phyloP scores from a whole-genome alignment of 2,113 vertebrate genomes.

The Pelecanoides urinatrix region DNA sequence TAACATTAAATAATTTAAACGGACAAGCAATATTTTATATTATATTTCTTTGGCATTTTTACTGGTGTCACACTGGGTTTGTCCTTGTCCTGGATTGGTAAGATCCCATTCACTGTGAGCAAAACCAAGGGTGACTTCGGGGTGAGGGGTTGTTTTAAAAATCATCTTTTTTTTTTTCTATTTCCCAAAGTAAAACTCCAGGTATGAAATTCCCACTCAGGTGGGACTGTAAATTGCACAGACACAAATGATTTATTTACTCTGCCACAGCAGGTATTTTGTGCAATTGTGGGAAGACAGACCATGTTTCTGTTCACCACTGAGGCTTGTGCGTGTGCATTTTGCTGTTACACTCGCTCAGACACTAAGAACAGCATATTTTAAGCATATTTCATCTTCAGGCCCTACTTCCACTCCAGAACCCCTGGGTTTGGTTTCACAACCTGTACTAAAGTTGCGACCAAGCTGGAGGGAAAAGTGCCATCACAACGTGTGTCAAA shows the following conservation, averaged over 20 bases:
- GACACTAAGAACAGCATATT: not conserved
- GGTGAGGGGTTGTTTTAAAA: not conserved
- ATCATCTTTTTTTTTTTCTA: accelerated
- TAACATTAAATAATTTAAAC: conserved; percentile 48
- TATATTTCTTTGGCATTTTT: conserved; percentile 37
- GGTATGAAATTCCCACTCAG: not conserved
- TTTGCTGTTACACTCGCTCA: not conserved
- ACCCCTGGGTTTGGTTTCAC: not conserved
- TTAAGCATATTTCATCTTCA: not conserved
- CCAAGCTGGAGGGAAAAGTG: not conserved
- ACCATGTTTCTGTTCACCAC: not conserved
- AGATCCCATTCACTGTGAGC: not conserved
- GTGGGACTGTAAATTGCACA: not conserved
- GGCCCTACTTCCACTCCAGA: not conserved
- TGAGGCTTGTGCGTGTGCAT: not conserved
- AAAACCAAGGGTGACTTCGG: not conserved
- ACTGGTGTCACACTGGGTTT: conserved; percentile 11
- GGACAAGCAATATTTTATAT: conserved; percentile 52
- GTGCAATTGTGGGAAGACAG: not conserved
- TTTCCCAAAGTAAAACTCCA: not conserved
- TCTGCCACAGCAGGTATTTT: not conserved
- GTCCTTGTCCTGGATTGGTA: conserved; percentile 15
- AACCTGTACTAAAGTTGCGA: not conserved
- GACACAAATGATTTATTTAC: not conserved
- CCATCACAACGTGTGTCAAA: accelerated